Evolutionary conservation across 1,140 invertebrate genomes (phyloP).

Genomic region (Sycophaga agraensis): DNA sequence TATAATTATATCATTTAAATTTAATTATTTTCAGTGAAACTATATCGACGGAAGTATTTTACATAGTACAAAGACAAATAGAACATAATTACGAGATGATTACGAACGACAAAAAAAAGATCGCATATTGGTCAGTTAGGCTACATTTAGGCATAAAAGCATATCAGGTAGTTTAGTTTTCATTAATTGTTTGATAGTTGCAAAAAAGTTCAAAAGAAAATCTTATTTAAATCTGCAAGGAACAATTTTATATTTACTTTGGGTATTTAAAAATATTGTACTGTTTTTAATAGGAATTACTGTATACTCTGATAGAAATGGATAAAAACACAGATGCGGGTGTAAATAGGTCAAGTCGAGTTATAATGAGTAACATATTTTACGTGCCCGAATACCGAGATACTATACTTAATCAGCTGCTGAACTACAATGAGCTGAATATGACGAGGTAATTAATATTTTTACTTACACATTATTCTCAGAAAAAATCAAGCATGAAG

Average conservation of each 20-base stretch:
- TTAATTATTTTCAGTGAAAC: conserved; percentile 71
- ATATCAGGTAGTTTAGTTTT: conserved; percentile 59
- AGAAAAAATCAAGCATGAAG: background rate
- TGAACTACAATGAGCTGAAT: conserved; percentile 81
- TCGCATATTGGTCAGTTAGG: conserved; percentile 76
- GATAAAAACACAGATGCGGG: conserved; percentile 69
- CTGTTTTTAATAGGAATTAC: conserved; percentile 60
- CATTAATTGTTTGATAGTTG: no score
- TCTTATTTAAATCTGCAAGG: no score
- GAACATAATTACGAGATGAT: conserved; percentile 89
- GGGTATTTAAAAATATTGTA: background rate
- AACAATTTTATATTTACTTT: no score
- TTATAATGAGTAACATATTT: conserved; percentile 90
- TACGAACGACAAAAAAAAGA: conserved; percentile 82
- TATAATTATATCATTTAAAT: background rate
- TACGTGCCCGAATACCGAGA: conserved; percentile 94
- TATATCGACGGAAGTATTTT: conserved; percentile 85
- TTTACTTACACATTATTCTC: no score
- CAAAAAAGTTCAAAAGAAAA: no score
- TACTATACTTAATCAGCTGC: conserved; percentile 76
- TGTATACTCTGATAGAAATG: conserved; percentile 79
- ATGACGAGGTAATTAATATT: conserved; percentile 86
- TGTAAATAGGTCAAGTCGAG: conserved; percentile 75
- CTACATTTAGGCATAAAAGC: conserved; percentile 78
- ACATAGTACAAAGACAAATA: conserved; percentile 90